Evolutionary conservation across 1,140 invertebrate genomes (phyloP), one percentile per base, ranked within the genome.

Genomic region (Formica exsecta): DNA sequence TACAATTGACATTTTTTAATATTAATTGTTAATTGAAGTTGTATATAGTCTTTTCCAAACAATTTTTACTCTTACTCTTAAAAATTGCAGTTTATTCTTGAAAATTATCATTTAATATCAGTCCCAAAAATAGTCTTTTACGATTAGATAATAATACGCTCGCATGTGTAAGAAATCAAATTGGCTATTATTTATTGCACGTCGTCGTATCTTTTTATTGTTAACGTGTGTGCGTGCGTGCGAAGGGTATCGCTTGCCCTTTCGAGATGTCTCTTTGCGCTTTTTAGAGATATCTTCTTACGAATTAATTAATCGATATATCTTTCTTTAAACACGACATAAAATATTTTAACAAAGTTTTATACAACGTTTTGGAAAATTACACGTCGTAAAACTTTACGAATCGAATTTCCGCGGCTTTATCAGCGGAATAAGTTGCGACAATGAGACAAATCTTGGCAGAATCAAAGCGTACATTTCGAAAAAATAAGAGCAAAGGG

Each of bases 171-270:
- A 57, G 6, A 4, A 65, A 80, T 74, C 32, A 85, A 84, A 77
- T 6, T 38, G 29, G 3, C n/a, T 38, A 32, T 41, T n/a, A 61
- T 90, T 88, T 79, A 74, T 90, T 61, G 84, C 74, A 73, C 51
- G 68, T 89, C 71, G 84, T 89, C 81, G 74, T 86, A 83, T 71
- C 0, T 41, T 16, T 66, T 74, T 79, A 77, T 87, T 87, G 61
- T 59, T 81, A 73, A 75, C 57, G 57, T 73, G 73, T 70, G 32
- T 66, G 73, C 66, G 25, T 66, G 66, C 48, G 66, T 66, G 71
- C 81, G 62, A 83, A 81, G 70, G 48, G 71, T 51, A 51, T 87
- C 48, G 75, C 64, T 84, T 66, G 71, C 68, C 36, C 54, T 75
- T 83, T 83, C 54, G 68, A 44, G 79, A 73, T 73, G 79, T 32